Conservation (phyloP, 1,140 invertebrate species). For the Globodera rostochiensis region DNA sequence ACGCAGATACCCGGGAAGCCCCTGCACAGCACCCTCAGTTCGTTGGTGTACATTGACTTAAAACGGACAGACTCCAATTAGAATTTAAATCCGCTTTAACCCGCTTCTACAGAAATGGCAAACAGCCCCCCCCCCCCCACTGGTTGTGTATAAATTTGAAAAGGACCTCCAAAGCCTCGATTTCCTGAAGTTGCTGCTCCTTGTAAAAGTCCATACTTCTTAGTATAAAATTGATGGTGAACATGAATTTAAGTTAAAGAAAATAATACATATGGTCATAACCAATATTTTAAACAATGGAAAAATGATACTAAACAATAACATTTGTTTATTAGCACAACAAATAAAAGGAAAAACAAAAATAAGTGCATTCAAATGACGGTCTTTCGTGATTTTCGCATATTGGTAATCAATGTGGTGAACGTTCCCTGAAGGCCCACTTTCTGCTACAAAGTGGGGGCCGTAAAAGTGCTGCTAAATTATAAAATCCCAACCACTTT, state of each 20-base stretch:
- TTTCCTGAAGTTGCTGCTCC: constrained; percentile 25
- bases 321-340: background rate
- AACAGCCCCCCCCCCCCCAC: too few species aligned
- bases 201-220: background rate
- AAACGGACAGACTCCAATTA: background rate
- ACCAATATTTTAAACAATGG: background rate
- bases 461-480: background rate
- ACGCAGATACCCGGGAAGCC: constrained; percentile 32
- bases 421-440: background rate
- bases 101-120: too few species aligned
- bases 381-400: background rate
- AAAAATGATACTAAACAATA: background rate
- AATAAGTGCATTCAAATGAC: background rate
- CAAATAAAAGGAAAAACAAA: background rate
- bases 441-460: background rate
- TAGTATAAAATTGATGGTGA: background rate
- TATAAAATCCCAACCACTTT: background rate
- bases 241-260: background rate
- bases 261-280: background rate
- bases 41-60: constrained; percentile 23
- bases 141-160: background rate
- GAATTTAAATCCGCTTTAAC: background rate
- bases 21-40: constrained; percentile 23
- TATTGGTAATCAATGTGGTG: background rate
- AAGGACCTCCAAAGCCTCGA: constrained; percentile 24